A percentile compares a stretch with the other conserved stretches of the same genome.
phyloP scores from a whole-genome alignment of 2,113 vertebrate species.

The Acanthochromis polyacanthus region DNA sequence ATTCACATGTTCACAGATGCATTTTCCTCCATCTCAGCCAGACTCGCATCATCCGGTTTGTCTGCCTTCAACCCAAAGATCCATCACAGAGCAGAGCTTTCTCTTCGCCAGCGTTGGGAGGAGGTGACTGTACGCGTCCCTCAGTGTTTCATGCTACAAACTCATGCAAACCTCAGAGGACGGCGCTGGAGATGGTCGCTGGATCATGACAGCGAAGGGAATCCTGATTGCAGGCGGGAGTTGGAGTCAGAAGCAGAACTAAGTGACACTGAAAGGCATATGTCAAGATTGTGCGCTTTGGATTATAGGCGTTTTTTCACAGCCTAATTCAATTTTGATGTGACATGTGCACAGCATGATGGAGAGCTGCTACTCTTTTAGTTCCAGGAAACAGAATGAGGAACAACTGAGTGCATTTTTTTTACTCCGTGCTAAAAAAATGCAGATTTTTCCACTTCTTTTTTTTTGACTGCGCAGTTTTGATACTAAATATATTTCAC shows the following conservation, averaged over 20 bases:
- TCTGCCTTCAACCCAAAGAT: constrained; percentile 4
- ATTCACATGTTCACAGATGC: too few species aligned
- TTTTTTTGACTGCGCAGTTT: constrained; percentile 3
- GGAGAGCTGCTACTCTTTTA: constrained; percentile 23
- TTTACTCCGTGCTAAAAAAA: constrained; percentile 11
- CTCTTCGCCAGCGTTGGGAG: constrained; percentile 50
- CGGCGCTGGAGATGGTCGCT: background rate
- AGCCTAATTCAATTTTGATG: constrained; percentile 47
- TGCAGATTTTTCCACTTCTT: background rate
- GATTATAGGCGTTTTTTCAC: constrained; percentile 22
- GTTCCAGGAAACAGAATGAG: constrained; percentile 18
- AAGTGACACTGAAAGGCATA: constrained; percentile 28
- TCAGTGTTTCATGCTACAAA: constrained; percentile 1
- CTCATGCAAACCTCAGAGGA: constrained; percentile 1
- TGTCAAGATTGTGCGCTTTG: constrained; percentile 16
- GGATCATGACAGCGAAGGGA: constrained; percentile 11
- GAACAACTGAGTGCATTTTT: background rate
- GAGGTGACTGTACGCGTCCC: background rate
- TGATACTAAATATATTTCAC: constrained; percentile 36
- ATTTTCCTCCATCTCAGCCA: background rate
- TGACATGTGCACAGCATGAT: constrained; percentile 27
- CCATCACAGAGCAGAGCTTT: constrained; percentile 26
- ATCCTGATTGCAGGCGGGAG: constrained; percentile 18
- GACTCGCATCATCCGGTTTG: constrained; percentile 9
- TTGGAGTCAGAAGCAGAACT: constrained; percentile 29